Conservation (phyloP, 2,888 invertebrate species). For the Norana najaformis region DNA sequence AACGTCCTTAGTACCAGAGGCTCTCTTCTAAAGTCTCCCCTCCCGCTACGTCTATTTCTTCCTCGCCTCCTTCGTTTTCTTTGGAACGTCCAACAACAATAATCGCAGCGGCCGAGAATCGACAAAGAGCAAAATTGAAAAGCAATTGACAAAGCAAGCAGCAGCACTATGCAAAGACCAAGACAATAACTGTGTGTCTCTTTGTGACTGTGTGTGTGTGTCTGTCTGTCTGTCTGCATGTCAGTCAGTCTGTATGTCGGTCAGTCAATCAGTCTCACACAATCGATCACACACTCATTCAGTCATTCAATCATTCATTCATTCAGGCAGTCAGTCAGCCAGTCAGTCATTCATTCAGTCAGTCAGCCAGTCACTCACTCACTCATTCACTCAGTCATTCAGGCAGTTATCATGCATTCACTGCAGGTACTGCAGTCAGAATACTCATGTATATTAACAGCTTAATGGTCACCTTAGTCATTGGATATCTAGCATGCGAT, state of each 20-base stretch:
- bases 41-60: neutral
- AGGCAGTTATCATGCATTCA: neutral
- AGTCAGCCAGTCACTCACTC: neutral
- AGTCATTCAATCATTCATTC: neutral
- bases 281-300: neutral
- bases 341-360: neutral
- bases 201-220: neutral
- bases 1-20: neutral
- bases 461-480: no score
- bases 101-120: neutral
- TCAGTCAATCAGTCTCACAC: no score
- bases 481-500: no score
- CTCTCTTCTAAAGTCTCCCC: neutral
- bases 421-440: no score
- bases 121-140: neutral
- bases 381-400: neutral
- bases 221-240: neutral
- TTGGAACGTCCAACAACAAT: neutral
- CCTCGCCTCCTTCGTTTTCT: neutral
- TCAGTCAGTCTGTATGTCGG: neutral
- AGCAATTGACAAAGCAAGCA: constrained; percentile 5
- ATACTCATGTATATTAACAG: no score
- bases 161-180: neutral
- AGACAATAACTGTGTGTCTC: neutral
- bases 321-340: no score